Base-by-base conservation (phyloP, 2,113 vertebrate species). In the Cepphus grylle region DNA sequence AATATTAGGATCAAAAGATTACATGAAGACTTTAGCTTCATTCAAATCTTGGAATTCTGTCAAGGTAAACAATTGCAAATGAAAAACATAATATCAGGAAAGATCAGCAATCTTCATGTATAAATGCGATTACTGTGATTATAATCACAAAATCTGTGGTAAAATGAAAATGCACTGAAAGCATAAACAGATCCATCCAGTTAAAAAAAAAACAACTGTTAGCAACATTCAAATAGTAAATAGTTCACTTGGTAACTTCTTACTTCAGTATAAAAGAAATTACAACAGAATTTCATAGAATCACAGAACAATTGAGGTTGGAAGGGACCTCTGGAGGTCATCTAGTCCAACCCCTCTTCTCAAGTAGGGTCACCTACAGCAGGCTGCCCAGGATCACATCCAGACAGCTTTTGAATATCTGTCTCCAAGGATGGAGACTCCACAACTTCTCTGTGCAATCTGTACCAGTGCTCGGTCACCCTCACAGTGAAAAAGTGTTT, bases 281-380 rank as follows among this genome's bases (percentile, higher is more conserved):
- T 58, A 30, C 22, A 50, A 63, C 25, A 42, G 55, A 85, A 55
- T 55, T 83, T 77, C 58, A 42, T 14, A 93, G 62, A 91, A 45
- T 38, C 49, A n/a, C 29, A 47, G 63, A 63, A 34, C 3, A 45
- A 8, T 0, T 77, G 77, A 87, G 76, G 36, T 29, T 53, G 9
- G 32, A 91, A 89, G 22, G 32, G 42, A 55, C 29, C 15, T n/a
- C 18, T 38, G 32, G n/a, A 86, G 5, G 14, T 69, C 58, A 55
- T 16, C 9, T 76, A 11, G 8, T 59, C 40, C 56, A 63, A 14
- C 3, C 2, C 0, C 1, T 22, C 8, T 43, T 27, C 22, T 82
- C 52, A 82, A 36, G n/a, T 16, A 86, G 9, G 16, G 49, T 65
- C 26, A 78, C 32, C 52, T 53, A 22, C 9, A 58, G 52, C 47